Evolutionary conservation across 2,888 invertebrate species (phyloP).

Genomic region (Plebejus melissa): DNA sequence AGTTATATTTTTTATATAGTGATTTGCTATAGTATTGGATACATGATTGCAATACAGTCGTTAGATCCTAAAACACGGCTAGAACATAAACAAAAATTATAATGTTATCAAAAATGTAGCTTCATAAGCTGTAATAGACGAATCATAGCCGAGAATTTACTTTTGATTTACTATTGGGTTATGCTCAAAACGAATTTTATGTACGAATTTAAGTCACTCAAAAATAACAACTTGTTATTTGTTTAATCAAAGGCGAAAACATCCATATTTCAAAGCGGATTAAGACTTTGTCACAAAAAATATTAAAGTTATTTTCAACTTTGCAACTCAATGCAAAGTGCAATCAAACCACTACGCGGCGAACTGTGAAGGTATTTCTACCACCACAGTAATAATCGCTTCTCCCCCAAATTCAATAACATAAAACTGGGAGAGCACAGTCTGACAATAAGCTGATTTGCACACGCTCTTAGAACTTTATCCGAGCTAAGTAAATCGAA

Average conservation of each 20-base stretch:
- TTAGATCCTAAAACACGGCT: too few relatives aligned
- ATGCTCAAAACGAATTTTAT: too few relatives aligned
- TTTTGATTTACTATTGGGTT: too few relatives aligned
- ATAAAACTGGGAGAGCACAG: slow-evolving; percentile 15
- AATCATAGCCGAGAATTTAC: too few relatives aligned
- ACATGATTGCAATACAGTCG: too few relatives aligned
- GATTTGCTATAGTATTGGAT: too few relatives aligned
- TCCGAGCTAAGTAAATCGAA: slow-evolving; percentile 21
- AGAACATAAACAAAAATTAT: too few relatives aligned
- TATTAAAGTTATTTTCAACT: not conserved
- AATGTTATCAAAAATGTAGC: too few relatives aligned
- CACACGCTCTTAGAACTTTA: slow-evolving; percentile 26
- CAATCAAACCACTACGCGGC: not conserved
- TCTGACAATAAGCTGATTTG: slow-evolving; percentile 27
- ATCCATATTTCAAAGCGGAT: not conserved
- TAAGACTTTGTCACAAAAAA: not conserved
- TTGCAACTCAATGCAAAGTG: not conserved
- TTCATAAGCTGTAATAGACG: too few relatives aligned
- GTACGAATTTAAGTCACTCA: not conserved
- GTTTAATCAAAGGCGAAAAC: too few relatives aligned
- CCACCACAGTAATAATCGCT: not conserved
- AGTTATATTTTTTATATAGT: too few relatives aligned
- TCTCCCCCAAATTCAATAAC: slow-evolving; percentile 6
- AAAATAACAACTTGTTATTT: too few relatives aligned
- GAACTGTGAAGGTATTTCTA: slow-evolving; percentile 1